phyloP scores from a whole-genome alignment of 1,140 invertebrate species.

The Pseudobourletiella spinata region DNA sequence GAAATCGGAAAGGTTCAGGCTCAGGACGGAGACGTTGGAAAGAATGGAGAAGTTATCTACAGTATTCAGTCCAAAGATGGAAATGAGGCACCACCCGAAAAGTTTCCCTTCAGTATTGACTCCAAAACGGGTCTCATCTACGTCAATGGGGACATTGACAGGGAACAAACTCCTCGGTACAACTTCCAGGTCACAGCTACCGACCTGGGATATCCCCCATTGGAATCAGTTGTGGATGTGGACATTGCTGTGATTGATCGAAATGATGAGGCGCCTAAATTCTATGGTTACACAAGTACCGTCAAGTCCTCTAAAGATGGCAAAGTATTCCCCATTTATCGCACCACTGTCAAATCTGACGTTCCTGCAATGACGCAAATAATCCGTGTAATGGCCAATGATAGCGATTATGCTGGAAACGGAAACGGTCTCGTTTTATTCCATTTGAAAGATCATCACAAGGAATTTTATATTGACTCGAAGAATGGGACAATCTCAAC shows the following conservation, averaged over 20 bases:
- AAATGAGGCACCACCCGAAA: slow-evolving; percentile 52
- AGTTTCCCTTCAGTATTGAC: slow-evolving; percentile 62
- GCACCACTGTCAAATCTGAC: slow-evolving; percentile 58
- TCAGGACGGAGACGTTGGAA: slow-evolving; percentile 58
- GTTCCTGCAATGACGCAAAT: slow-evolving; percentile 58
- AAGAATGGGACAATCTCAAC: slow-evolving; percentile 70
- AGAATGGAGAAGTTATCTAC: slow-evolving; percentile 70
- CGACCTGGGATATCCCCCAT: slow-evolving; percentile 56
- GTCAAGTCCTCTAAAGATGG: slow-evolving; percentile 19
- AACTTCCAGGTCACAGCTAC: slow-evolving; percentile 62
- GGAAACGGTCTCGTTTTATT: slow-evolving; percentile 71
- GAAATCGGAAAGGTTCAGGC: slow-evolving; percentile 66
- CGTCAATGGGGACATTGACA: slow-evolving; percentile 65
- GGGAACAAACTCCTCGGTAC: slow-evolving; percentile 62
- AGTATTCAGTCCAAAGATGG: slow-evolving; percentile 52
- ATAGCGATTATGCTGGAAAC: slow-evolving; percentile 71
- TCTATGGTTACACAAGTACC: slow-evolving; percentile 55
- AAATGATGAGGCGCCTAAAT: slow-evolving; percentile 48
- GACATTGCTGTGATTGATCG: slow-evolving; percentile 69
- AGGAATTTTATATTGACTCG: slow-evolving; percentile 60
- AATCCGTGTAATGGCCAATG: slow-evolving; percentile 65
- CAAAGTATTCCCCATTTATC: slow-evolving; percentile 54
- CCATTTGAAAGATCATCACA: slow-evolving; percentile 45
- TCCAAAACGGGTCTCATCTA: slow-evolving; percentile 61
- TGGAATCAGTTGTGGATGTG: slow-evolving; percentile 62